These are phyloP conservation scores for Pygmarrhopalites habei DNA, from an alignment of 1,140 invertebrate genomes.

Conservation along the genomic window DNA sequence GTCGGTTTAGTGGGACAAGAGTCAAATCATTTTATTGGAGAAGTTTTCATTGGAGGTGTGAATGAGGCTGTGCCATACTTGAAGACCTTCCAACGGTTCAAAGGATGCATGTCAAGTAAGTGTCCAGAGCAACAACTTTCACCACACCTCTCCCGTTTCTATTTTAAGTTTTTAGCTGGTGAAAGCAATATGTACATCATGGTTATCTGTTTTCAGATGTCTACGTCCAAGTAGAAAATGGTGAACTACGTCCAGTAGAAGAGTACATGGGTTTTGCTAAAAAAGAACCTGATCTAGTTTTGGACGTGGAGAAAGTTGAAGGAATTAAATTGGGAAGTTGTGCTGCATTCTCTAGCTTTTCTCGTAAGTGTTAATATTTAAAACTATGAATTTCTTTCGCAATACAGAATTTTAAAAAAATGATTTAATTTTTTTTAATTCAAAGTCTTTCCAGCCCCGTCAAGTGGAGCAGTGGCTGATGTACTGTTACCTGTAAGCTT, in stretches of 20 bases:
- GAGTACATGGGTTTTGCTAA: conserved; percentile 82
- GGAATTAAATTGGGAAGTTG: conserved; percentile 76
- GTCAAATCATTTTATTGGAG: conserved; percentile 40
- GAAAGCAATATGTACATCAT: too few species aligned
- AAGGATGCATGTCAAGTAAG: conserved; percentile 81
- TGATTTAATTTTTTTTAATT: too few species aligned
- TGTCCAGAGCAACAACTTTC: too few species aligned
- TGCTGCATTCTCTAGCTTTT: conserved; percentile 57
- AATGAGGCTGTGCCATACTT: conserved; percentile 67
- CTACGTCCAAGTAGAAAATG: conserved; percentile 67
- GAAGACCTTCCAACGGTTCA: conserved; percentile 72
- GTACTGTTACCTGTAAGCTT: background rate
- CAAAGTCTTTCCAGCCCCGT: background rate
- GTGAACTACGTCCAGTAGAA: conserved; percentile 72
- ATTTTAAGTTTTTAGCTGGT: too few species aligned
- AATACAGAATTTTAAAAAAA: background rate
- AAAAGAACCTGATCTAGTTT: conserved; percentile 65
- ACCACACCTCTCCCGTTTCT: too few species aligned
- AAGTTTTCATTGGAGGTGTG: conserved; percentile 75
- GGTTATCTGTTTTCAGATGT: conserved; percentile 69
- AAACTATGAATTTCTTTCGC: background rate
- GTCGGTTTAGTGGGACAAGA: background rate
- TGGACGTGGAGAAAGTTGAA: conserved; percentile 57
- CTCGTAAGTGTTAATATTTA: too few species aligned
- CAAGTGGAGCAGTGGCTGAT: background rate